These are phyloP conservation scores for Puffinus mauretanicus DNA, from an alignment of 2,113 vertebrate genomes.

Conservation along the genomic window DNA sequence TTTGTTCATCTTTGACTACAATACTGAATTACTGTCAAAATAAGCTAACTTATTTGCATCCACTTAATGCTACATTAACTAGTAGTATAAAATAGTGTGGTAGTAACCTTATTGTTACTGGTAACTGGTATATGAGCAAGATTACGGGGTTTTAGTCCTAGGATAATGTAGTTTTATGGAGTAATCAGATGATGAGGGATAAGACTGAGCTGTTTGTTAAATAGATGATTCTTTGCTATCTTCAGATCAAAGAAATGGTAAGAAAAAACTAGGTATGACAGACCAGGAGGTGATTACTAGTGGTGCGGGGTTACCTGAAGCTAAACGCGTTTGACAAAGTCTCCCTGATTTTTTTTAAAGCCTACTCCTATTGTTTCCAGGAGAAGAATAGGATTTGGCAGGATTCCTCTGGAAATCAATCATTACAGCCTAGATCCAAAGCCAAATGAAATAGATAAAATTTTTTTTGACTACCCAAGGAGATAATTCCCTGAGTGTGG, in stretches of 20 bases:
- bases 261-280: background rate
- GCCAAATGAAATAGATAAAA: conserved; percentile 5
- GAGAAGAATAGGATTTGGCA: background rate
- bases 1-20: background rate
- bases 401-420: background rate
- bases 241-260: background rate
- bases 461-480: background rate
- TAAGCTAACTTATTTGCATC: background rate
- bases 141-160: background rate
- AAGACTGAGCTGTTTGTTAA: background rate
- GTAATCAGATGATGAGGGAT: background rate
- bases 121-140: background rate
- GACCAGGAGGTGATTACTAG: background rate
- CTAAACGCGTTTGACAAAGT: background rate
- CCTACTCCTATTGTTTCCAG: background rate
- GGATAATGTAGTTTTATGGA: background rate
- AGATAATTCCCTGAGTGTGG: background rate
- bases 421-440: background rate
- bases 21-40: background rate
- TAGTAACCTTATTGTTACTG: background rate
- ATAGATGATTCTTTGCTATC: background rate
- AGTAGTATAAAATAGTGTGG: background rate
- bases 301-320: background rate
- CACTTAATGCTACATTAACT: background rate
- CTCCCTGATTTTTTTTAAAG: background rate